Conservation (phyloP, 1,140 invertebrate species). For the Heliothis virescens region DNA sequence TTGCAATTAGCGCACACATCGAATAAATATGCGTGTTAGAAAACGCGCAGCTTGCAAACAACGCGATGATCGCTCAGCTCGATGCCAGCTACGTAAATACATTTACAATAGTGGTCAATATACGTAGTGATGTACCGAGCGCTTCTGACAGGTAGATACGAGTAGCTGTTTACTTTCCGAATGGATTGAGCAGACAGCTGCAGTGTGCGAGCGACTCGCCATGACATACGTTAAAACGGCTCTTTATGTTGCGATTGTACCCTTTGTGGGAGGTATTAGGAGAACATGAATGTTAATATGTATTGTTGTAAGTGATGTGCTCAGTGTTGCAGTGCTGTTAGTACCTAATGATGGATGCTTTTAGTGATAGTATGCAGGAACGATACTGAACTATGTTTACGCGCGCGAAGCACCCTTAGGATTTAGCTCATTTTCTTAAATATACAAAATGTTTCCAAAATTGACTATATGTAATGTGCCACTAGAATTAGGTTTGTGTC, state of each 20-base stretch:
- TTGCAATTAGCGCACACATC: constrained; percentile 11
- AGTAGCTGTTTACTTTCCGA: constrained; percentile 4
- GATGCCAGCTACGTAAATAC: constrained; percentile 31
- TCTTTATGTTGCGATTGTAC: neutral
- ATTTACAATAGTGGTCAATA: constrained; percentile 14
- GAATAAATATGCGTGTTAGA: constrained; percentile 11
- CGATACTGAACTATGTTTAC: too few species aligned
- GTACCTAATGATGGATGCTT: neutral
- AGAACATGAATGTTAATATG: neutral
- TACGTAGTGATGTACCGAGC: constrained; percentile 2
- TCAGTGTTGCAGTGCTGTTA: neutral
- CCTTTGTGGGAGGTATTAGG: neutral
- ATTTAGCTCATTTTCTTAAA: too few species aligned
- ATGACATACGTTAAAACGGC: too few species aligned
- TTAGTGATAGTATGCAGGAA: too few species aligned
- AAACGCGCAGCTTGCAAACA: constrained; percentile 24
- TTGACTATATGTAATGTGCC: neutral
- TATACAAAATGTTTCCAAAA: neutral
- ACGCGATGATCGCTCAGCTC: constrained; percentile 32
- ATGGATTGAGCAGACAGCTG: neutral
- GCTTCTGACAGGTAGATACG: neutral
- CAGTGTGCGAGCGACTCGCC: too few species aligned
- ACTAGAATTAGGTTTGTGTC: constrained; percentile 7
- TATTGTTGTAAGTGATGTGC: neutral
- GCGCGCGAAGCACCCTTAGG: too few species aligned